Evolutionary conservation across 2,113 vertebrate genomes (phyloP).

Genomic region (Psophia crepitans): DNA sequence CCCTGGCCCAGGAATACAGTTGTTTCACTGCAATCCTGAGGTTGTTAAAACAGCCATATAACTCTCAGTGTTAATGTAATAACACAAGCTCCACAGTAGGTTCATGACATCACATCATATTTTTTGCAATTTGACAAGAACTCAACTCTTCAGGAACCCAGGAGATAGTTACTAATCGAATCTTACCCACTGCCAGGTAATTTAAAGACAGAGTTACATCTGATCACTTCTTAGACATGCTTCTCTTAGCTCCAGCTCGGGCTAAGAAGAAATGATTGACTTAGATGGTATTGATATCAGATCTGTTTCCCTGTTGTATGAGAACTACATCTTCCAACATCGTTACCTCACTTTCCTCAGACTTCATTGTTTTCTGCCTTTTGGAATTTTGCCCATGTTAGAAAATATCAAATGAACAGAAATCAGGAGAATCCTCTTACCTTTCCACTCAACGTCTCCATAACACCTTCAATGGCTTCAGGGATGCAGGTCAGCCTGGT

Average conservation of each 20-base stretch:
- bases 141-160: neutral
- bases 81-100: neutral
- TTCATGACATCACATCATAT: neutral
- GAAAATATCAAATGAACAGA: neutral
- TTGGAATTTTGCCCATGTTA: neutral
- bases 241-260: neutral
- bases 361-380: neutral
- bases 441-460: neutral
- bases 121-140: neutral
- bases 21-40: neutral
- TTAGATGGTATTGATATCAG: neutral
- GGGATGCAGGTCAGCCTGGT: neutral
- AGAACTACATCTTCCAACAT: fast-evolving
- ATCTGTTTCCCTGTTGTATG: neutral
- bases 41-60: neutral
- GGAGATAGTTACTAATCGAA: neutral
- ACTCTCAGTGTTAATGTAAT: neutral
- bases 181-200: neutral
- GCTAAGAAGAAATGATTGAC: neutral
- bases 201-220: neutral
- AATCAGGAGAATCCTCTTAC: neutral
- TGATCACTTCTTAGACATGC: neutral
- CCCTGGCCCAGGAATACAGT: neutral
- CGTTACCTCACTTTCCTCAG: neutral
- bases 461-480: neutral